A percentile compares a stretch with the other conserved stretches of the same genome.
Evolutionary conservation across 64 coral and sea anemone species (phyloP).

Genomic region (Dendronephthya gigantea): DNA sequence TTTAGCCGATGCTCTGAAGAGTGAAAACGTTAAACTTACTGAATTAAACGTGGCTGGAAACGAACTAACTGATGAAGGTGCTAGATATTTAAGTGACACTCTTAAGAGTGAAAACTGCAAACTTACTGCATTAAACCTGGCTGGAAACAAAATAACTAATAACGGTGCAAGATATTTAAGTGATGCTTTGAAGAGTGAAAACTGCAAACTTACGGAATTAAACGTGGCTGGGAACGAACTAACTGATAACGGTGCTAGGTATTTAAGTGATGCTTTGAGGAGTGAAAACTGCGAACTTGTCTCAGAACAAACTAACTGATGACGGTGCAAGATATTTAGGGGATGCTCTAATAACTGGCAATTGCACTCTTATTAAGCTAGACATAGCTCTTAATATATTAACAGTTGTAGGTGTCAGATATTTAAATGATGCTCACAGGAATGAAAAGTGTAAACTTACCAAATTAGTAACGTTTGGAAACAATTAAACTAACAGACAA

Average conservation of each 20-base stretch:
- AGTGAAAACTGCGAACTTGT: background rate
- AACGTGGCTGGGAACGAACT: background rate
- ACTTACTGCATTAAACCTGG: too few relatives aligned
- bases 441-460: background rate
- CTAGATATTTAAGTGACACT: background rate
- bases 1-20: background rate
- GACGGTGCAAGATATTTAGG: background rate
- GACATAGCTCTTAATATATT: background rate
- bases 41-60: background rate
- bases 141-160: too few relatives aligned
- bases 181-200: too few relatives aligned
- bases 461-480: too few relatives aligned
- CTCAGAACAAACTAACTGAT: background rate
- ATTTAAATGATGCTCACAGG: background rate
- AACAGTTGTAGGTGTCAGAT: background rate
- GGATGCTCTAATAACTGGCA: background rate
- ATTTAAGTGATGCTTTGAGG: background rate
- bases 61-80: background rate
- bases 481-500: too few relatives aligned
- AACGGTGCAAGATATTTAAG: too few relatives aligned
- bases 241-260: background rate
- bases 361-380: background rate
- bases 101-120: too few relatives aligned
- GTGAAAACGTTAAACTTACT: background rate
- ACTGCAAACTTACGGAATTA: background rate